These are phyloP conservation scores for Telenomus remus DNA, from an alignment of 1,140 invertebrate genomes.

Conservation along the genomic window DNA sequence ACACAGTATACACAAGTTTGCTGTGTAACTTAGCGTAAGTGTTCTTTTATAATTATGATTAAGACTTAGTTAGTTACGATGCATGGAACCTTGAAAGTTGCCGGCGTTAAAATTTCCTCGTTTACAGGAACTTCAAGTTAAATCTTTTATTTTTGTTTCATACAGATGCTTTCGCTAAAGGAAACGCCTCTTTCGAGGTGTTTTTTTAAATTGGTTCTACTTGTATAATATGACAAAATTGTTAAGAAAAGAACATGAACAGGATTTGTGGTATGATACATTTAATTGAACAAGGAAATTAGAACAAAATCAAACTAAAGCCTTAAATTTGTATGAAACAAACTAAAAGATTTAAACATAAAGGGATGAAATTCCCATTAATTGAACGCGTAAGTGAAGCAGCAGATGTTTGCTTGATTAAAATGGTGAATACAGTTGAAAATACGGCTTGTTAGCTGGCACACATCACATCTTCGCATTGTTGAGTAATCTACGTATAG, in stretches of 20 bases:
- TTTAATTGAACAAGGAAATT: too few species aligned
- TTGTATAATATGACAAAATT: too few species aligned
- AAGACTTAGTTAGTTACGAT: conserved; percentile 26
- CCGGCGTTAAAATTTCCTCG: neutral
- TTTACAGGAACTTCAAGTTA: too few species aligned
- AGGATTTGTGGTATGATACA: too few species aligned
- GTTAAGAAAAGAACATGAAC: too few species aligned
- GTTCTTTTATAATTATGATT: conserved; percentile 27
- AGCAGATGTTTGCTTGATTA: conserved; percentile 7
- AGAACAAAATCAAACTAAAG: neutral
- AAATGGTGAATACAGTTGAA: conserved; percentile 21
- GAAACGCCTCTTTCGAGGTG: too few species aligned
- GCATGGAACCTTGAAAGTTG: conserved; percentile 16
- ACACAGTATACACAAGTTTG: conserved; percentile 29
- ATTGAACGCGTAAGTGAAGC: conserved; percentile 12
- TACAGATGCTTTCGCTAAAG: too few species aligned
- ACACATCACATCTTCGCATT: conserved; percentile 46
- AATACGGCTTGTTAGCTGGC: conserved; percentile 45
- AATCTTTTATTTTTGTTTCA: too few species aligned
- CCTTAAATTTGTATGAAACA: neutral
- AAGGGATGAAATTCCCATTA: too few species aligned
- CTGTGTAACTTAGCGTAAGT: conserved; percentile 33
- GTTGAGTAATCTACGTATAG: conserved; percentile 40
- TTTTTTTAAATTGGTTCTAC: too few species aligned
- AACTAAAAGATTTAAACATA: too few species aligned